A percentile compares a stretch with the other conserved stretches of the same genome.
Conservation (phyloP, 1,140 invertebrate genomes). For the Drosophila tsacasi region DNA sequence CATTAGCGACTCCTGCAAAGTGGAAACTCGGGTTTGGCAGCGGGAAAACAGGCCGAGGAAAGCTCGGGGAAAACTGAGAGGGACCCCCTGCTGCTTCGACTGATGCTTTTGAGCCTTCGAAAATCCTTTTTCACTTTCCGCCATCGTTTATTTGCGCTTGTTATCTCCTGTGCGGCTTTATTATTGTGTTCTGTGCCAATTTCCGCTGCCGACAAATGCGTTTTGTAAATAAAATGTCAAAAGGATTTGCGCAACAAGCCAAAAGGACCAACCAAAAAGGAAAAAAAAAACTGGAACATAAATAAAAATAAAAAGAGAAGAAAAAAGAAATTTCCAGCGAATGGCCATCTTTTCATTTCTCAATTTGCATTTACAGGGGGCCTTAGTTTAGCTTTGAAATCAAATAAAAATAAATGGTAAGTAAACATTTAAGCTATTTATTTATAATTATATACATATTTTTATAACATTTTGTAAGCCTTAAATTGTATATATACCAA, state of each 20-base stretch:
- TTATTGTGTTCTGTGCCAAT: slow-evolving; percentile 78
- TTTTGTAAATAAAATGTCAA: slow-evolving; percentile 81
- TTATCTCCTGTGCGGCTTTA: slow-evolving; percentile 67
- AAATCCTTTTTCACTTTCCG: slow-evolving; percentile 33
- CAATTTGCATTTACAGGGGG: slow-evolving; percentile 33
- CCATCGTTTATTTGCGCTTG: slow-evolving; percentile 48
- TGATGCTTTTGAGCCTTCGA: slow-evolving; percentile 10
- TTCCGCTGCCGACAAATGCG: slow-evolving; percentile 77
- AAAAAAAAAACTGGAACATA: background rate
- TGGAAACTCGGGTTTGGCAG: slow-evolving; percentile 8
- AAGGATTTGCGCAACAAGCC: slow-evolving; percentile 65
- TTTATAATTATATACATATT: background rate
- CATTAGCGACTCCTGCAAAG: slow-evolving; percentile 32
- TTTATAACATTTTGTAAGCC: background rate
- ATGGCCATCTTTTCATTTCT: slow-evolving; percentile 21
- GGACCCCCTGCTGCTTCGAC: background rate
- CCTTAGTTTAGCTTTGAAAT: background rate
- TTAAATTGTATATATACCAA: too few species aligned
- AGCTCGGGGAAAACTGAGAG: background rate
- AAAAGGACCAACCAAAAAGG: slow-evolving; percentile 21
- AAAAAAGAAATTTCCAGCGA: slow-evolving; percentile 5
- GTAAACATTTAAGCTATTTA: background rate
- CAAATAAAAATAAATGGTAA: background rate
- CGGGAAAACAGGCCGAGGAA: background rate
- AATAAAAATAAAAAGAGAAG: slow-evolving; percentile 3